Conservation (phyloP, 2,888 invertebrate species). For the Hedya salicella region DNA sequence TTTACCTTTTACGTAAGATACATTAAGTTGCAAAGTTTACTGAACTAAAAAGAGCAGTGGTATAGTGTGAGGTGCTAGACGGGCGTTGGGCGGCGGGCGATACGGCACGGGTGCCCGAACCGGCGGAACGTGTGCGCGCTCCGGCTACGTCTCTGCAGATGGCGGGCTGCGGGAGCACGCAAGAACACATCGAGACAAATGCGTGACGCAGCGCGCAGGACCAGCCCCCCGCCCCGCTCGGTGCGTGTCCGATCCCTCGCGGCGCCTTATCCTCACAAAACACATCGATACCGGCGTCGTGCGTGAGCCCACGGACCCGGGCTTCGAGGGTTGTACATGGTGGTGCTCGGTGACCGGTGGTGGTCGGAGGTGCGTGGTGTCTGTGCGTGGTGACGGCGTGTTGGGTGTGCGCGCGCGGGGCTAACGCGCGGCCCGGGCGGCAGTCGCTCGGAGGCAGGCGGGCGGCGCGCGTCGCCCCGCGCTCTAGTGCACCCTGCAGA, state of each 20-base stretch:
- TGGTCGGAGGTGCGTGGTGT: slow-evolving; percentile 48
- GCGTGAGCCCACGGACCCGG: slow-evolving; percentile 69
- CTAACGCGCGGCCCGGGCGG: slow-evolving; percentile 75
- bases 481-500: slow-evolving; percentile 67
- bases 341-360: slow-evolving; percentile 48
- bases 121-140: slow-evolving; percentile 45
- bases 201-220: slow-evolving; percentile 85
- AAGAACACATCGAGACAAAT: slow-evolving; percentile 78
- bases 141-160: slow-evolving; percentile 74
- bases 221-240: slow-evolving; percentile 66
- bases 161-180: slow-evolving; percentile 75
- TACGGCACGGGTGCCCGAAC: slow-evolving; percentile 50
- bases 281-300: slow-evolving; percentile 81
- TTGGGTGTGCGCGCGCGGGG: slow-evolving; percentile 65
- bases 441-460: slow-evolving; percentile 80
- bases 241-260: slow-evolving; percentile 63
- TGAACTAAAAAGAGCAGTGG: slow-evolving; percentile 16
- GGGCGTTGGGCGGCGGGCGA: slow-evolving; percentile 36
- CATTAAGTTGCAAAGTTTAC: background rate
- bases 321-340: slow-evolving; percentile 56
- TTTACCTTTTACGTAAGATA: background rate
- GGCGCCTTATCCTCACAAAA: slow-evolving; percentile 59
- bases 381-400: slow-evolving; percentile 60
- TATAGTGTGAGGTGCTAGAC: background rate
- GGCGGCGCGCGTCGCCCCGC: slow-evolving; percentile 76